Percentiles rank a stretch among this genome's conserved stretches.
Conservation (phyloP, 1,140 invertebrate genomes). For the Tetranychus cinnabarinus region DNA sequence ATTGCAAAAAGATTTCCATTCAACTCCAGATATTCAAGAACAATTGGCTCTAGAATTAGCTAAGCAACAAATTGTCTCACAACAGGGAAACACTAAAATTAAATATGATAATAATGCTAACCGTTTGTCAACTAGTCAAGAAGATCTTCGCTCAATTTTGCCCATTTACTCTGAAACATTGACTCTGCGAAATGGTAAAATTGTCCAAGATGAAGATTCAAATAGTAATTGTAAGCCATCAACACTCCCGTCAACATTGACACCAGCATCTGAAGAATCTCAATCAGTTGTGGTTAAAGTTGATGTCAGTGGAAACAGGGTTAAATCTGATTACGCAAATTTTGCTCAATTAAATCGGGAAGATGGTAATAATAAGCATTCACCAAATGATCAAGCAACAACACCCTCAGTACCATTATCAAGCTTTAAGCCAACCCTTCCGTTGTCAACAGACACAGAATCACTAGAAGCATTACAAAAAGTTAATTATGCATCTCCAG, state of each 20-base stretch:
- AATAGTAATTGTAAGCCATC: conserved; percentile 32
- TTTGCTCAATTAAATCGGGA: not conserved
- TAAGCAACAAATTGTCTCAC: not conserved
- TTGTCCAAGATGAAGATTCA: not conserved
- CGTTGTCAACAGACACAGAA: not conserved
- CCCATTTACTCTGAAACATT: conserved; percentile 7
- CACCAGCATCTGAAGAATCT: conserved; percentile 17
- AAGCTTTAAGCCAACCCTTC: too few species aligned
- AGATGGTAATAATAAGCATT: not conserved
- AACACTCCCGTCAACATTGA: conserved; percentile 38
- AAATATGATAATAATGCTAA: not conserved
- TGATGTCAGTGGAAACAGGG: not conserved
- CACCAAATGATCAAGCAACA: not conserved
- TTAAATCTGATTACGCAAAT: conserved; percentile 1
- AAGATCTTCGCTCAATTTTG: not conserved
- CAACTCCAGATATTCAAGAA: conserved; percentile 40
- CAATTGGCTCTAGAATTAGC: not conserved
- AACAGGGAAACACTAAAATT: not conserved
- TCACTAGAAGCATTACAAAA: not conserved
- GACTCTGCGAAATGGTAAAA: conserved; percentile 3
- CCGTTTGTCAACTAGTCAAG: not conserved
- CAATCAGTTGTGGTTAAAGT: not conserved
- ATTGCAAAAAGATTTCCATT: conserved; percentile 47
- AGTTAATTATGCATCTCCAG: not conserved
- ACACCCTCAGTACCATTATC: not conserved